Evolutionary conservation across 2,888 invertebrate genomes (phyloP).

Genomic region (Orthonevra nobilis): DNA sequence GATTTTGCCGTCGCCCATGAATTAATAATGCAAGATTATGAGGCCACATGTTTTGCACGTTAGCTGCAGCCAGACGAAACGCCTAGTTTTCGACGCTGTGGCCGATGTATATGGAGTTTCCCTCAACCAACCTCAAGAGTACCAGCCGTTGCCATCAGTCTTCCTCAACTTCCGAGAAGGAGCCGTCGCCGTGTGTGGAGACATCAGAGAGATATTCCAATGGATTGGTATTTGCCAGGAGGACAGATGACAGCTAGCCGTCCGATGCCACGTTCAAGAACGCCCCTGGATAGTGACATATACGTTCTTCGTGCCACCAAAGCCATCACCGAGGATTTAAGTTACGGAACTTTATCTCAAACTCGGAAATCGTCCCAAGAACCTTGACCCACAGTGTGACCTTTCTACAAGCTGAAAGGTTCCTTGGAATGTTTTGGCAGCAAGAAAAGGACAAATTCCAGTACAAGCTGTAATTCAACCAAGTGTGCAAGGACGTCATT

Average conservation of each 20-base stretch:
- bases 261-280: constrained; percentile 62
- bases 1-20: no score
- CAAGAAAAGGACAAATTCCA: constrained; percentile 53
- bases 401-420: constrained; percentile 44
- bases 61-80: constrained; percentile 49
- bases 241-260: constrained; percentile 41
- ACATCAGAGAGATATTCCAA: constrained; percentile 66
- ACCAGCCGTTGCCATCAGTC: constrained; percentile 49
- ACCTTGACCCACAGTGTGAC: not conserved
- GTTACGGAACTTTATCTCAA: no score
- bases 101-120: constrained; percentile 46
- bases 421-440: constrained; percentile 70
- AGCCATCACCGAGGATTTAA: constrained; percentile 21
- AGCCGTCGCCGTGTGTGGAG: constrained; percentile 44
- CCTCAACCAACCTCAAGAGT: constrained; percentile 54
- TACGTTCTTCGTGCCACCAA: no score
- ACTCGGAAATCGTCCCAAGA: no score
- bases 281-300: no score
- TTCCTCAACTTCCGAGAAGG: constrained; percentile 55
- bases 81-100: constrained; percentile 60
- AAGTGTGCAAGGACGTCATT: constrained; percentile 18
- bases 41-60: constrained; percentile 43
- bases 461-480: constrained; percentile 32
- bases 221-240: constrained; percentile 29
- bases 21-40: no score